phyloP scores from a whole-genome alignment of 2,888 invertebrate species.

The Orthosia gracilis region DNA sequence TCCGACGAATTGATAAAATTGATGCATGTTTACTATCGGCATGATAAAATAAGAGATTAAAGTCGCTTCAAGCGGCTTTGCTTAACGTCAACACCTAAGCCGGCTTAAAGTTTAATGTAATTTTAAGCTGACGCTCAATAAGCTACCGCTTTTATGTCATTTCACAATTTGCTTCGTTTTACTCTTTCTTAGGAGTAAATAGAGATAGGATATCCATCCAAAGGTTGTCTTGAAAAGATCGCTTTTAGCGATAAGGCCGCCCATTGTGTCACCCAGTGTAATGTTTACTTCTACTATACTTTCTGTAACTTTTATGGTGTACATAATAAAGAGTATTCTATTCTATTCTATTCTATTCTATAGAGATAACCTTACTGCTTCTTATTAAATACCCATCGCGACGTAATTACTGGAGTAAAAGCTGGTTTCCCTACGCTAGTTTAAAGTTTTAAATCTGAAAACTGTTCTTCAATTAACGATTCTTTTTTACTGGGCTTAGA shows the following conservation, averaged over 20 bases:
- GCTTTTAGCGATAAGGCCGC: no score
- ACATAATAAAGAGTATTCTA: no score
- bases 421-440: background rate
- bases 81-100: slow-evolving; percentile 39
- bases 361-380: background rate
- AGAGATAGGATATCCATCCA: no score
- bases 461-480: no score
- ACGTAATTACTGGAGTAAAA: background rate
- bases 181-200: background rate
- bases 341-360: no score
- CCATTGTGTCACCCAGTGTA: no score
- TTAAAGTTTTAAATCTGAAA: background rate
- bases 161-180: slow-evolving; percentile 31
- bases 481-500: no score
- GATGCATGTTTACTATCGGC: slow-evolving; percentile 54
- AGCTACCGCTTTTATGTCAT: slow-evolving; percentile 23
- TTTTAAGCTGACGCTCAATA: slow-evolving; percentile 48
- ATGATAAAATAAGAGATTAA: slow-evolving; percentile 48
- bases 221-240: no score
- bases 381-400: background rate
- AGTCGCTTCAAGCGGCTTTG: slow-evolving; percentile 50
- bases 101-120: slow-evolving; percentile 44
- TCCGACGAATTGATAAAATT: slow-evolving; percentile 6
- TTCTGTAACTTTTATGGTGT: no score
- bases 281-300: no score